Percentiles rank a stretch among this genome's conserved stretches.
Evolutionary conservation across 2,797 vertebrate species (phyloP).

Genomic region (Arrhamphus sclerolepis): DNA sequence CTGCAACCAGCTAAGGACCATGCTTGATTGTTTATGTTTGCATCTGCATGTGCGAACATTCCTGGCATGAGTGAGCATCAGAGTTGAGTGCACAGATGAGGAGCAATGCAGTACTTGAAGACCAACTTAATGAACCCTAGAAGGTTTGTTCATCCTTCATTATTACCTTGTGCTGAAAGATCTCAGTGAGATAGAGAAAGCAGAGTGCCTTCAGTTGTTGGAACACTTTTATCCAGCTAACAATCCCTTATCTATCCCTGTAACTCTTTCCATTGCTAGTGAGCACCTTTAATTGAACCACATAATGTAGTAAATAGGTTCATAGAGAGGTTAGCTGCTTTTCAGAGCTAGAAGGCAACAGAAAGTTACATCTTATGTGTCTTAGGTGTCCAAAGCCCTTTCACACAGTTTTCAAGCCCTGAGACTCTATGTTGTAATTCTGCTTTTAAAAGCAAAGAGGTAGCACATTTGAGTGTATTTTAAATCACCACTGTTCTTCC

Average conservation of each 20-base stretch:
- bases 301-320: conserved; percentile 38
- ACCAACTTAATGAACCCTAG: conserved; percentile 72
- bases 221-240: conserved; percentile 42
- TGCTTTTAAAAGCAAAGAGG: conserved; percentile 12
- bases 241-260: conserved; percentile 42
- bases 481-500: conserved; percentile 19
- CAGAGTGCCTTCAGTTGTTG: conserved; percentile 31
- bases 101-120: conserved; percentile 54
- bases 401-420: not conserved
- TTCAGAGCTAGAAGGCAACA: conserved; percentile 4
- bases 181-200: conserved; percentile 51
- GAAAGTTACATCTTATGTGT: conserved; percentile 16
- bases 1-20: conserved; percentile 61
- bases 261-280: conserved; percentile 43
- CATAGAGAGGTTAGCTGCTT: conserved; percentile 28
- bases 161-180: conserved; percentile 73
- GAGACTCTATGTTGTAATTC: conserved; percentile 15
- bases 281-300: conserved; percentile 39
- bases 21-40: conserved; percentile 65
- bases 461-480: conserved; percentile 18
- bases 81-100: conserved; percentile 60
- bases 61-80: conserved; percentile 62
- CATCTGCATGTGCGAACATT: conserved; percentile 72
- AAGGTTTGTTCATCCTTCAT: conserved; percentile 66
- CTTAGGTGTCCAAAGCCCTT: conserved; percentile 27